phyloP scores from a whole-genome alignment of 2,113 vertebrate species.

The Clupea harengus region DNA sequence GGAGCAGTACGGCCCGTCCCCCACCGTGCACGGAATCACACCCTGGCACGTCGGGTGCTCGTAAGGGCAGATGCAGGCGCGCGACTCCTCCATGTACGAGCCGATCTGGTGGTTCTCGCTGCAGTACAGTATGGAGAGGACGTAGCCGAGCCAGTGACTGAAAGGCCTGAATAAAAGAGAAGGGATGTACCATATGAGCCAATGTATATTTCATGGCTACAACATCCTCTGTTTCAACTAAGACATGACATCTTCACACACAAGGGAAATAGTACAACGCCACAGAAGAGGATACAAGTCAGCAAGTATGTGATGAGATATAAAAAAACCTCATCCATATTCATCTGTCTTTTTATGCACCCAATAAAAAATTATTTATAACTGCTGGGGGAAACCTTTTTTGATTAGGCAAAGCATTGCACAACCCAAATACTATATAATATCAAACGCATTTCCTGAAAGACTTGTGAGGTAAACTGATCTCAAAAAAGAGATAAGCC shows the following conservation, averaged over 20 bases:
- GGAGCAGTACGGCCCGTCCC: conserved; percentile 69
- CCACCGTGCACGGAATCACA: conserved; percentile 71
- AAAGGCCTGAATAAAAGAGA: conserved; percentile 63
- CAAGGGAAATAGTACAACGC: background rate
- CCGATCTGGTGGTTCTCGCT: conserved; percentile 77
- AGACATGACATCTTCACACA: background rate
- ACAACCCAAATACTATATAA: background rate
- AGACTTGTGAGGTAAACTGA: background rate
- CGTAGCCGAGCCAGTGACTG: conserved; percentile 75
- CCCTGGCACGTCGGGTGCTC: conserved; percentile 73
- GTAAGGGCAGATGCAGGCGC: conserved; percentile 74
- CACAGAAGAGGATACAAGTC: background rate
- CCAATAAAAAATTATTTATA: background rate
- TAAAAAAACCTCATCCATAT: background rate
- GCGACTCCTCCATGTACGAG: conserved; percentile 72
- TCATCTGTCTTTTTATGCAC: background rate
- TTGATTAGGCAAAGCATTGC: conserved; percentile 2
- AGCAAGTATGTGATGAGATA: background rate
- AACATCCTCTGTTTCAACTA: background rate
- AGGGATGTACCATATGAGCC: background rate
- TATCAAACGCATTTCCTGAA: background rate
- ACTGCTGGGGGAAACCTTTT: background rate
- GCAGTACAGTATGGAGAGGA: conserved; percentile 81
- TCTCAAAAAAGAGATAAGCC: background rate
- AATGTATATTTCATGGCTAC: conserved; percentile 2